These are phyloP conservation scores for Channallabes apus DNA, from an alignment of 2,797 vertebrate species.

Conservation along the genomic window DNA sequence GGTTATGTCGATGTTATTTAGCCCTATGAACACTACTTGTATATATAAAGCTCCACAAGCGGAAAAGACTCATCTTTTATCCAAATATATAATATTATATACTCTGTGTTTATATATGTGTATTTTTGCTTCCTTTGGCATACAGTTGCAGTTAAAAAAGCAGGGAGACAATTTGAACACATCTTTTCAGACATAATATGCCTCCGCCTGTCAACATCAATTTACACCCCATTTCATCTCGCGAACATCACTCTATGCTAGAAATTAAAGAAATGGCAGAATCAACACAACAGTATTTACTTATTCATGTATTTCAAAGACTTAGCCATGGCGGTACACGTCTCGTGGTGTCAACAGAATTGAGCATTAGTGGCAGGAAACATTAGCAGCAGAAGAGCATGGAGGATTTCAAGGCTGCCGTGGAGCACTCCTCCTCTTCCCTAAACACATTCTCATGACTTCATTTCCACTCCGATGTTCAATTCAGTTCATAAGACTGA, in stretches of 20 bases:
- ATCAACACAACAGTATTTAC: slow-evolving; percentile 68
- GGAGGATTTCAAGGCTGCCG: slow-evolving; percentile 35
- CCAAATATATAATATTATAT: neutral
- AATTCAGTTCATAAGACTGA: neutral
- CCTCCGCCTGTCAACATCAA: slow-evolving; percentile 68
- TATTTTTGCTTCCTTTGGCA: neutral
- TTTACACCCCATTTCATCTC: slow-evolving; percentile 73
- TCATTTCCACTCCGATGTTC: slow-evolving; percentile 9
- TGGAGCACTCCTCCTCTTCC: slow-evolving; percentile 26
- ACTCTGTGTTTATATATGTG: neutral
- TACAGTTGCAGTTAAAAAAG: slow-evolving; percentile 1
- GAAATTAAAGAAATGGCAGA: slow-evolving; percentile 69
- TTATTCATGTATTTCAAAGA: slow-evolving; percentile 69
- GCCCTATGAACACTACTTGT: neutral
- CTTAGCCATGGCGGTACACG: slow-evolving; percentile 55
- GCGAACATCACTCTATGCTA: slow-evolving; percentile 66
- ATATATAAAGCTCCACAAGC: neutral
- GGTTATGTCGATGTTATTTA: neutral
- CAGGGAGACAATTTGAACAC: slow-evolving; percentile 17
- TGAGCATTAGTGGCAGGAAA: slow-evolving; percentile 62
- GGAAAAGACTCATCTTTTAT: neutral
- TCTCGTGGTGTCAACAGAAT: slow-evolving; percentile 56
- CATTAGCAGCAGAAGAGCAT: slow-evolving; percentile 63
- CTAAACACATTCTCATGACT: neutral
- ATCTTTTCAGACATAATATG: slow-evolving; percentile 60